These are phyloP conservation scores for Cephalopterus ornatus DNA, from an alignment of 2,113 vertebrate genomes.

Conservation along the genomic window DNA sequence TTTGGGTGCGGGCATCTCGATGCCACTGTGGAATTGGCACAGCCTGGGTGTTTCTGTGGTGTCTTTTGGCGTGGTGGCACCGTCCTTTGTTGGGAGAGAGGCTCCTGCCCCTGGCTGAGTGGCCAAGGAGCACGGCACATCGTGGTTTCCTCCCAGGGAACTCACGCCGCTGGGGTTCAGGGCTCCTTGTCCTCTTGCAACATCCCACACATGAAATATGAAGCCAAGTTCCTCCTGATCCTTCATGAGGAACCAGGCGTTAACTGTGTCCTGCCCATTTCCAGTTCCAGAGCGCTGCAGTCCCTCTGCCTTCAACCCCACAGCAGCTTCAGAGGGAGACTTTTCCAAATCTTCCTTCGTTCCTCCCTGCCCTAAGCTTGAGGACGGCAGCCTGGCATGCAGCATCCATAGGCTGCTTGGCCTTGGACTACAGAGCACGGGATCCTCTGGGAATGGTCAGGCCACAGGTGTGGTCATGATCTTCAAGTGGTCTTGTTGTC, in stretches of 20 bases:
- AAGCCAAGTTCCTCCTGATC: slow-evolving; percentile 54
- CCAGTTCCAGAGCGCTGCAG: background rate
- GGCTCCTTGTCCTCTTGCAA: slow-evolving; percentile 42
- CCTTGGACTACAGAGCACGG: background rate
- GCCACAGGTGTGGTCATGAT: background rate
- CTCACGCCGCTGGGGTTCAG: background rate
- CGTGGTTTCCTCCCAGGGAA: background rate
- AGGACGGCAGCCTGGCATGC: background rate
- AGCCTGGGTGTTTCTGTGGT: background rate
- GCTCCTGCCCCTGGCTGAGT: background rate
- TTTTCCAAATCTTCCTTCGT: background rate
- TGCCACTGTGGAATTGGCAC: fast-evolving
- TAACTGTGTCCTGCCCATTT: slow-evolving; percentile 34
- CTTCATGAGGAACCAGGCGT: background rate
- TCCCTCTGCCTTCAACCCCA: background rate
- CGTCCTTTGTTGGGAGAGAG: background rate
- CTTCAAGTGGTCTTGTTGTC: background rate
- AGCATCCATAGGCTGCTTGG: background rate
- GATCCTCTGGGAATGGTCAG: fast-evolving
- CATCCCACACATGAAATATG: slow-evolving; percentile 39
- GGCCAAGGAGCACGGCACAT: background rate
- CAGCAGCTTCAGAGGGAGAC: background rate
- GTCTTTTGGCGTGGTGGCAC: background rate
- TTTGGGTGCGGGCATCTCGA: background rate
- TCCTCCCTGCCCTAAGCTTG: background rate